Percentiles rank a stretch among this genome's conserved stretches.
These are phyloP conservation scores for Fulmarus glacialis DNA, from an alignment of 2,113 vertebrate species.

Conservation along the genomic window DNA sequence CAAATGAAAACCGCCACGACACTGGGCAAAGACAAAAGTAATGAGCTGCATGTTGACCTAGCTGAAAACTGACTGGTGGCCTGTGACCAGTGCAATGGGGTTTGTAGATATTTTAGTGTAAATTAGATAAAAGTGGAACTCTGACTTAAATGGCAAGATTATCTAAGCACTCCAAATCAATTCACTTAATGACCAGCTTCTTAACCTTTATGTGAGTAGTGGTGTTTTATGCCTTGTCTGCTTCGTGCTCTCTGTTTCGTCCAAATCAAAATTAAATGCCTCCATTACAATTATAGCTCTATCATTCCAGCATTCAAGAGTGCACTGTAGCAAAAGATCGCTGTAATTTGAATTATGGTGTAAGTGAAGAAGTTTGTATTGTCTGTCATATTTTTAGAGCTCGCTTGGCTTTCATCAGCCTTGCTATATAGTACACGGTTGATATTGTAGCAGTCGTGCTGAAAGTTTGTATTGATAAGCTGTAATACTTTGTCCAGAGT, in stretches of 20 bases:
- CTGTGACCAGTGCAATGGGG: not conserved
- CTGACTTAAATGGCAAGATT: not conserved
- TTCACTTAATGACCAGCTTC: not conserved
- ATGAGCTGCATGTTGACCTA: not conserved
- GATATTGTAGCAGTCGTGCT: not conserved
- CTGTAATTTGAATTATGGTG: conserved; percentile 12
- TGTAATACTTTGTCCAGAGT: not conserved
- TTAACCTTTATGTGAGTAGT: not conserved
- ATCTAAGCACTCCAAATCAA: not conserved
- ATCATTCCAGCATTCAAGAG: not conserved
- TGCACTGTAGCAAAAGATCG: conserved; percentile 24
- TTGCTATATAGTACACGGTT: not conserved
- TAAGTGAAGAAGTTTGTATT: conserved; percentile 2
- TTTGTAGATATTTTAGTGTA: not conserved
- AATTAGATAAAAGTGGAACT: not conserved
- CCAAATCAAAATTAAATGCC: conserved; percentile 50
- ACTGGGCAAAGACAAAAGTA: not conserved
- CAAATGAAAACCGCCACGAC: not conserved
- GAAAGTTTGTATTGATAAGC: not conserved
- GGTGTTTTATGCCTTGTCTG: not conserved
- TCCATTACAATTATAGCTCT: conserved; percentile 43
- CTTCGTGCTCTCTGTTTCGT: not conserved
- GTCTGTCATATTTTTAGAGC: not conserved
- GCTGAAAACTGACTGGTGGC: not conserved
- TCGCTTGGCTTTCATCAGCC: not conserved